phyloP scores from a whole-genome alignment of 1,140 invertebrate genomes.

The Aphidius gifuensis region DNA sequence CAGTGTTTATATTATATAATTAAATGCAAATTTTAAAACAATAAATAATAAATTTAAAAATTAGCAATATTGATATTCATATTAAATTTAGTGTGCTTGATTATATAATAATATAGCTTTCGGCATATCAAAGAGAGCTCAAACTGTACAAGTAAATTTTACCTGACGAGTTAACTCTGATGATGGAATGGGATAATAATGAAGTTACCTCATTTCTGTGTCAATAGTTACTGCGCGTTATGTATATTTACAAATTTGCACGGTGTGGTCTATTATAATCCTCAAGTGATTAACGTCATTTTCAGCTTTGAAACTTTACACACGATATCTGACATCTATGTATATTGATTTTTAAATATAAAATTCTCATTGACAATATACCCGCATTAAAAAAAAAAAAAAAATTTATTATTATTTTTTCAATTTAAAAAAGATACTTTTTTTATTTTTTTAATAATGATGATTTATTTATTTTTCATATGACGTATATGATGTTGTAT shows the following conservation, averaged over 20 bases:
- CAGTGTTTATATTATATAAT: background rate
- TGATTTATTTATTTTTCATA: no score
- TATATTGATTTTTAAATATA: background rate
- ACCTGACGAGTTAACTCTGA: no score
- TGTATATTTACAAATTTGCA: no score
- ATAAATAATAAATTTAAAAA: no score
- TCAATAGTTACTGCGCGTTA: slow-evolving; percentile 8
- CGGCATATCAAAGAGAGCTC: background rate
- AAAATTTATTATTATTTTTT: no score
- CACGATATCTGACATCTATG: background rate
- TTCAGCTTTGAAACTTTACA: background rate
- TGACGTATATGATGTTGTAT: no score
- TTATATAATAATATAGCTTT: no score
- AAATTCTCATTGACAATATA: background rate
- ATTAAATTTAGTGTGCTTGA: no score
- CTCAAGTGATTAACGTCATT: slow-evolving; percentile 17
- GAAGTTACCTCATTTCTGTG: slow-evolving; percentile 3
- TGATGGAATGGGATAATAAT: background rate
- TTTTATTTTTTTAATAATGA: no score
- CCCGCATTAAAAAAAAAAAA: no score
- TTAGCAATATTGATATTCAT: no score
- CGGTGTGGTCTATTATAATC: slow-evolving; percentile 9
- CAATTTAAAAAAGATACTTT: background rate
- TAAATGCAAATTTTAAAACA: slow-evolving; percentile 12
- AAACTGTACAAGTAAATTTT: slow-evolving; percentile 1